Base-by-base conservation (phyloP, 1,140 invertebrate species). In the Hycleus cichorii region DNA sequence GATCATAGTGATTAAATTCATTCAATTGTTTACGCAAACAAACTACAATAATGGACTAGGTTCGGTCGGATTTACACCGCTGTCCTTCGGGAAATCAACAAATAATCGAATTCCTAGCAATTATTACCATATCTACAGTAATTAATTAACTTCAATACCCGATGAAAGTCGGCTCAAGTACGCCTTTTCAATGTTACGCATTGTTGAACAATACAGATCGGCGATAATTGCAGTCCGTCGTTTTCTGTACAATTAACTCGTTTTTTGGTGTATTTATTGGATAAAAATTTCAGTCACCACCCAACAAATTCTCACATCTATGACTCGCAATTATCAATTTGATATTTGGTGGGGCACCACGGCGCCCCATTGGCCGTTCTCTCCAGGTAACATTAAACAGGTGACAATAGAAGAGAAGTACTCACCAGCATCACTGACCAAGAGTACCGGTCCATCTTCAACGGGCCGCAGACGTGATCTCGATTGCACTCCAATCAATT, bases 381-480 rank as follows among this genome's bases (percentile, higher is more conserved):
- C 59, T 61, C 59, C 32, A 61, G 59, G 59, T 61, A 32, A 61
- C 45, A 54, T 42, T 57, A 42, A 61, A 53, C 59, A 61, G 53
- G 54, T 56, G 54, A 61, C 43, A 57, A 32, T 45, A 47, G 59
- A 61, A 54, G 32, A 61, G 43, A 52, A 46, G 44, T 45, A 46
- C 51, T 46, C 32, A 3, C 32, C 51, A 46, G 48, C 55, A 57
- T 61, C 59, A 61, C 59, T 61, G 59, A 61, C 59, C 59, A 61
- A 61, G 32, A 32, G 59, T 61, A 57, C 57, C 59, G 59, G 59
- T 61, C 59, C 59, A 61, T 61, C 59, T 47, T 47, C 53, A 61
- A 52, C 49, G 32, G 32, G 32, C 32, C 32, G 32, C 32, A 7
- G 32, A 32, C 32, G 38, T 39, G 48, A 39, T 39, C 4, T 49